Percentiles rank a stretch among this genome's conserved stretches.
These are phyloP conservation scores for Fistularia tabacaria DNA, from an alignment of 2,797 vertebrate genomes.

Conservation along the genomic window DNA sequence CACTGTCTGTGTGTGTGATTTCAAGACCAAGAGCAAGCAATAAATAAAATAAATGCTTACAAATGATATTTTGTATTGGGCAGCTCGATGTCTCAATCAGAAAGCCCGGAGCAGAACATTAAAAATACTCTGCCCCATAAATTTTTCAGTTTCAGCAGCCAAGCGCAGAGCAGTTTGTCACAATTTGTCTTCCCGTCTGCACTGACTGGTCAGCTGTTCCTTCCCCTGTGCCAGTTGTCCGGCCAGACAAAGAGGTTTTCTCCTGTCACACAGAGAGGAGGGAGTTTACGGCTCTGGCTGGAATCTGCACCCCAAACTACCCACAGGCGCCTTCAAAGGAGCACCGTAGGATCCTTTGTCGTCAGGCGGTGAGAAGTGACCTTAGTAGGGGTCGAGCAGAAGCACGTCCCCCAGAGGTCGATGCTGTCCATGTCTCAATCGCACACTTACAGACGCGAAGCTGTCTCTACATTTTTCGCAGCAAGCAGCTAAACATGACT, in stretches of 20 bases:
- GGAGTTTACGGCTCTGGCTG: conserved; percentile 42
- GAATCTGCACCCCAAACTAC: conserved; percentile 36
- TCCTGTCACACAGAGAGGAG: conserved; percentile 33
- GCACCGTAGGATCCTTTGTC: conserved; percentile 44
- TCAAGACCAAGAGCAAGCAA: no score
- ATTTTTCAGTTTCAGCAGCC: not conserved
- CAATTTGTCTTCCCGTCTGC: conserved; percentile 7
- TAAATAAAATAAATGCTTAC: no score
- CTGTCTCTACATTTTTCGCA: conserved; percentile 5
- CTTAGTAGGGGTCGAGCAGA: conserved; percentile 11
- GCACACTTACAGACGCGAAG: not conserved
- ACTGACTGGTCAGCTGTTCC: conserved; percentile 62
- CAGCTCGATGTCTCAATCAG: no score
- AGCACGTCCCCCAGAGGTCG: conserved; percentile 5
- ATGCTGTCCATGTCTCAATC: conserved; percentile 4
- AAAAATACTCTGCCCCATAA: no score
- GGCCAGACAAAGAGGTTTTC: conserved; percentile 55
- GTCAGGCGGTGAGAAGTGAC: conserved; percentile 32
- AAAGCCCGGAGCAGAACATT: not conserved
- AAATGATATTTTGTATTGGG: no score
- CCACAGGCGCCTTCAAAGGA: conserved; percentile 43
- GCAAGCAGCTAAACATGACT: conserved; percentile 25
- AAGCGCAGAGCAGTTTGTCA: not conserved
- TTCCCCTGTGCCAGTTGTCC: conserved; percentile 67
- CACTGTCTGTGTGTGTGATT: no score